These are phyloP conservation scores for Drosophila punjabiensis DNA, from an alignment of 1,140 invertebrate species.

Conservation along the genomic window DNA sequence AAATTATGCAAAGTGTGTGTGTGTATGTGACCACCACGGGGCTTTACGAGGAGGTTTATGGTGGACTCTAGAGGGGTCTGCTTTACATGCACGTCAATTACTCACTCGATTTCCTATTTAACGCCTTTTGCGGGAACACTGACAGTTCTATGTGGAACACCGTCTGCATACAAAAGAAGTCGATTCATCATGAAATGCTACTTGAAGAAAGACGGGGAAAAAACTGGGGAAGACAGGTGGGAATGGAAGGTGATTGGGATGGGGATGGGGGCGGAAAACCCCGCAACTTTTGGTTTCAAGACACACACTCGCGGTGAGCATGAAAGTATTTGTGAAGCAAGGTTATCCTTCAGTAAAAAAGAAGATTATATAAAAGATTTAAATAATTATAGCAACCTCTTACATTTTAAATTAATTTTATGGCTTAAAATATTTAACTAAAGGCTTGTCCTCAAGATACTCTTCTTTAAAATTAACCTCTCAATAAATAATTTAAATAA, in stretches of 20 bases:
- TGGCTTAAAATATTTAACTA: too few species aligned
- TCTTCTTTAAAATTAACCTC: not conserved
- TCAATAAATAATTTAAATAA: not conserved
- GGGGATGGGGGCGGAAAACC: slow-evolving; percentile 16
- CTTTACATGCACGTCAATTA: slow-evolving; percentile 64
- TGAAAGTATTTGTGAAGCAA: not conserved
- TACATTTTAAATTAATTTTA: too few species aligned
- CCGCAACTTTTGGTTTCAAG: slow-evolving; percentile 52
- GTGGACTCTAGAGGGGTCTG: slow-evolving; percentile 3
- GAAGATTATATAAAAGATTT: too few species aligned
- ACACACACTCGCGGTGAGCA: slow-evolving; percentile 2
- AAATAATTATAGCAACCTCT: not conserved
- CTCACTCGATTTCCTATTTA: slow-evolving; percentile 71
- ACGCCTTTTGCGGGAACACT: slow-evolving; percentile 22
- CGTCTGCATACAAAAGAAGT: slow-evolving; percentile 54
- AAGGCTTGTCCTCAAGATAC: not conserved
- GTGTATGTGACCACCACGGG: slow-evolving; percentile 16
- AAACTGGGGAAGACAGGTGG: not conserved
- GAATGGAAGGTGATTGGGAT: not conserved
- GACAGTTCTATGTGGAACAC: slow-evolving; percentile 50
- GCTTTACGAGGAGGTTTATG: not conserved
- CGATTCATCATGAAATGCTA: slow-evolving; percentile 27
- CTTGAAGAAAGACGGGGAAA: slow-evolving; percentile 1
- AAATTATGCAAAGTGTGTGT: slow-evolving; percentile 70
- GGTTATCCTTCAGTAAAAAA: not conserved